phyloP scores from a whole-genome alignment of 2,797 vertebrate genomes.

The Smutsia gigantea region DNA sequence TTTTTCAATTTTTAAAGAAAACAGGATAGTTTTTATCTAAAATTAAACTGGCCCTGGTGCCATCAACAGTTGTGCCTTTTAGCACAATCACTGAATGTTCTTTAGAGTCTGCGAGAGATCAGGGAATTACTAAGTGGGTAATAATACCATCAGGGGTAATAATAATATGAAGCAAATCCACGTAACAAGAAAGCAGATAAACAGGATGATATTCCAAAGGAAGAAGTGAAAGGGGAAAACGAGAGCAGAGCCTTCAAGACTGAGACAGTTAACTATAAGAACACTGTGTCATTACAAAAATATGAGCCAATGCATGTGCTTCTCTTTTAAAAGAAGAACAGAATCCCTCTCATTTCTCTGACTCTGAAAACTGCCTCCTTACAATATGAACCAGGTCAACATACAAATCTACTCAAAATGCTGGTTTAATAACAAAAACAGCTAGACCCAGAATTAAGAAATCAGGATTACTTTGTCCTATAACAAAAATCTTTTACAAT shows the following conservation, averaged over 20 bases:
- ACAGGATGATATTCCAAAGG: background rate
- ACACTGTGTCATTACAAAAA: conserved; percentile 33
- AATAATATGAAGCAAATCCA: conserved; percentile 17
- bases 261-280: conserved; percentile 36
- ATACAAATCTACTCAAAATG: conserved; percentile 47
- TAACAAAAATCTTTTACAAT: conserved; percentile 37
- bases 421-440: conserved; percentile 49
- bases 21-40: background rate
- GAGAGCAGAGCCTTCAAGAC: background rate
- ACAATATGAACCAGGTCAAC: conserved; percentile 21
- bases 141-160: background rate
- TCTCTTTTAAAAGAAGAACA: conserved; percentile 19
- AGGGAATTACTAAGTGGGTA: background rate
- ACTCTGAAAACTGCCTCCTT: conserved; percentile 45
- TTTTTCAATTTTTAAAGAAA: conserved; percentile 19
- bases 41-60: background rate
- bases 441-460: conserved; percentile 38
- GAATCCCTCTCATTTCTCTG: conserved; percentile 27
- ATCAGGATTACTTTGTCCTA: conserved; percentile 34
- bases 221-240: conserved; percentile 15
- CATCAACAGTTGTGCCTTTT: background rate
- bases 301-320: background rate
- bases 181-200: conserved; percentile 42
- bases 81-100: background rate
- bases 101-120: background rate